Evolutionary conservation across 2,888 invertebrate genomes (phyloP), one percentile per base, ranked within the genome.

Genomic region (Drosophila mulleri): DNA sequence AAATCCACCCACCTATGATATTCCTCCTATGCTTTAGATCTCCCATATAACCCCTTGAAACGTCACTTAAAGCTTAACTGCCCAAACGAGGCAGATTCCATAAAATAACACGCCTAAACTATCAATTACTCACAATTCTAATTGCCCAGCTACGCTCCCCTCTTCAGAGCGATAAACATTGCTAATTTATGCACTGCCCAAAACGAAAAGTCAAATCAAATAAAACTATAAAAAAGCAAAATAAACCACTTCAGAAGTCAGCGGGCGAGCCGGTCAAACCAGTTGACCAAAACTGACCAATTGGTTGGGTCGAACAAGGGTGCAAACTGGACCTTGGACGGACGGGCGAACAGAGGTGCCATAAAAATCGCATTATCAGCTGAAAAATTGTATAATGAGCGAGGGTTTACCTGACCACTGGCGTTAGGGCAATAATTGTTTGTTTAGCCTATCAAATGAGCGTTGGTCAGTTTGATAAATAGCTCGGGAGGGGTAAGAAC

Each of bases 151-250:
- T 54, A n/a, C 41, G 39, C 56, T 60, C 69, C 65, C 47, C 45
- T 26, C 58, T 16, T n/a, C 16, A 41, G n/a, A 53, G 39, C 54
- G 32, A 52, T 62, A 72, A 70, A 54, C 47, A 61, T 75, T 73
- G 87, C 82, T 89, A 89, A 88, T 89, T 90, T 89, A 89, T 88
- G 80, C 89, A 82, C 89, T 80, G 87, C 76, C 78, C 87, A 83
- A 72, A 47, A 80, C 83, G 54, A 66, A 87, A 84, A 79, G 89
- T 79, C 83, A 85, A 87, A 84, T 70, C 83, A 85, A 88, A 86
- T 78, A 72, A 61, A 83, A 68, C 76, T 73, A 81, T 73, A 67
- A 68, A 73, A 66, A 72, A 66, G 47, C 47, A 5, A 68, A 42
- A 64, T 63, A 75, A 67, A 67, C 60, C 83, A 83, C 75, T 81